These are phyloP conservation scores for Halocaridina rubra DNA, from an alignment of 2,888 invertebrate species.

Conservation along the genomic window DNA sequence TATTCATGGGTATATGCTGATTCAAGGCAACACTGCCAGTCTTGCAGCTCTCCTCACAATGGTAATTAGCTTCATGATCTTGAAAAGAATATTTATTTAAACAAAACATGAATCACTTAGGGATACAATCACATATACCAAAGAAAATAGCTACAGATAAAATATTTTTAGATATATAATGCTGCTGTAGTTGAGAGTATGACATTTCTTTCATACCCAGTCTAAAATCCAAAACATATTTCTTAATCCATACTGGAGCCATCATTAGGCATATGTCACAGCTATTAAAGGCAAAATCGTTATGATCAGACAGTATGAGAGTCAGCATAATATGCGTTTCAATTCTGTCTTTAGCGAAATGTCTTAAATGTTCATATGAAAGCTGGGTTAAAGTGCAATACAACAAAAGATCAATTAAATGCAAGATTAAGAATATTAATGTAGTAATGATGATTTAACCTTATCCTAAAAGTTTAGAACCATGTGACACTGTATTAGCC, in stretches of 20 bases:
- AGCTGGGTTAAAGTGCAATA: neutral
- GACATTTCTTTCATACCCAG: no score
- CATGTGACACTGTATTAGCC: neutral
- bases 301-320: neutral
- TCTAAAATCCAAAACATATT: neutral
- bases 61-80: neutral
- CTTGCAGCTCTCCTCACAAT: no score
- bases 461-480: neutral
- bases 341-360: no score
- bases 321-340: no score
- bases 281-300: neutral
- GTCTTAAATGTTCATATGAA: neutral
- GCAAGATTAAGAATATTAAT: neutral
- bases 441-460: neutral
- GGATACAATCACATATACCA: neutral
- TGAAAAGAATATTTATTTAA: neutral
- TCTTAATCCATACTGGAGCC: no score
- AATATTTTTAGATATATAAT: neutral
- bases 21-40: no score
- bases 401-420: neutral
- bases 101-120: neutral
- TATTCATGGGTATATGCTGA: no score
- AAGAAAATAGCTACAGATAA: neutral
- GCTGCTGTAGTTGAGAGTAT: no score
- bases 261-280: neutral